A percentile compares a stretch with the other conserved stretches of the same genome.
These are phyloP conservation scores for Mythimna vitellina DNA, from an alignment of 2,888 invertebrate genomes.

Conservation along the genomic window DNA sequence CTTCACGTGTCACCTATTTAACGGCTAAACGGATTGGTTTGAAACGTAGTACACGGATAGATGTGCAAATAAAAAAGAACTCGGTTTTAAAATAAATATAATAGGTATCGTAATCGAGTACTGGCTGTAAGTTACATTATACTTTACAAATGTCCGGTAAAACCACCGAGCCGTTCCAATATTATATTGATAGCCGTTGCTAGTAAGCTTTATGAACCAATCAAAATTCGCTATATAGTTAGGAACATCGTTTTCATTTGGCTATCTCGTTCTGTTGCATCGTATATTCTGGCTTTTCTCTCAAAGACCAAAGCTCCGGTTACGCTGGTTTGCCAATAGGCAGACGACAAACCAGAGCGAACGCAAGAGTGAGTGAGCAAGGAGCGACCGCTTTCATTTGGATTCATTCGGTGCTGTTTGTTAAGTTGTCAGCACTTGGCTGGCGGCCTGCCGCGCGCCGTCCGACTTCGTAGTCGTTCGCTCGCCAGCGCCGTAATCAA, in stretches of 20 bases:
- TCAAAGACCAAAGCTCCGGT: constrained; percentile 37
- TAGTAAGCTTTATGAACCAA: constrained; percentile 24
- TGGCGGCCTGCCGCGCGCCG: constrained; percentile 68
- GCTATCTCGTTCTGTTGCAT: constrained; percentile 46
- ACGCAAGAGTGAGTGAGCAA: constrained; percentile 42
- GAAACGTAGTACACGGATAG: too few species aligned
- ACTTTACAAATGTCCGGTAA: not conserved
- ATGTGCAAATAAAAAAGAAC: too few species aligned
- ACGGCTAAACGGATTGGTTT: too few species aligned
- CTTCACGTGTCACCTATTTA: too few species aligned
- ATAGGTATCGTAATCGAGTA: not conserved
- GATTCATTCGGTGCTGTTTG: constrained; percentile 52
- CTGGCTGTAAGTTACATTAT: not conserved
- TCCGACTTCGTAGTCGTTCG: constrained; percentile 67
- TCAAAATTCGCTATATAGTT: constrained; percentile 12
- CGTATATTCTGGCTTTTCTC: constrained; percentile 7
- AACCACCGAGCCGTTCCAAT: not conserved
- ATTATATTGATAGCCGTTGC: constrained; percentile 15
- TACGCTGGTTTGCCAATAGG: constrained; percentile 43
- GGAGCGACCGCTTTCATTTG: constrained; percentile 17
- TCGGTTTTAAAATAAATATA: too few species aligned
- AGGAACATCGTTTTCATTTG: constrained; percentile 18
- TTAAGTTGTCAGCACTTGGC: constrained; percentile 65
- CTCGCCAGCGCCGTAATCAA: constrained; percentile 68
- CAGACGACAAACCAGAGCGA: constrained; percentile 29